A percentile compares a stretch with the other conserved stretches of the same genome.
Evolutionary conservation across 2,888 invertebrate genomes (phyloP).

Genomic region (Mayetiola destructor): DNA sequence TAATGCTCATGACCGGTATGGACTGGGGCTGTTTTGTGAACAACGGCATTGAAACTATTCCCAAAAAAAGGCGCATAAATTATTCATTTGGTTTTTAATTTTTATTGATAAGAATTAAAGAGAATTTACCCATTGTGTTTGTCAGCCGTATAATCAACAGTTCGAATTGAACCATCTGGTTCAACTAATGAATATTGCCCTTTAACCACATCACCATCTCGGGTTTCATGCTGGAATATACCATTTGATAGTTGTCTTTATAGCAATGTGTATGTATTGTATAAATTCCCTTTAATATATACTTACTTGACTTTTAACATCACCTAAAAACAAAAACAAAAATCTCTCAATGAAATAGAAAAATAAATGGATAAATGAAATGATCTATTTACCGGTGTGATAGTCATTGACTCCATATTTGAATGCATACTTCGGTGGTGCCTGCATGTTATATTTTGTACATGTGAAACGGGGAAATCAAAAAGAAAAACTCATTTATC

Average conservation of each 20-base stretch:
- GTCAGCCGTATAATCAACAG: constrained; percentile 7
- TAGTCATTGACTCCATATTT: constrained; percentile 11
- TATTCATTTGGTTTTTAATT: not conserved
- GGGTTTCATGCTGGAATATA: constrained; percentile 48
- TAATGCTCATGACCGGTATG: constrained; percentile 3
- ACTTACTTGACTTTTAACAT: no score
- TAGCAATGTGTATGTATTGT: no score
- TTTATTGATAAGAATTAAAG: not conserved
- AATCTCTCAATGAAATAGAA: no score
- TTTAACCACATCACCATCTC: constrained; percentile 50
- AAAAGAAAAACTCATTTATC: not conserved
- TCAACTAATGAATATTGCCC: constrained; percentile 9
- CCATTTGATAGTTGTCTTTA: constrained; percentile 43
- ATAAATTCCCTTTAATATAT: no score
- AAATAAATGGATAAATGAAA: no score
- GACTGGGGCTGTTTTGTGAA: constrained; percentile 5
- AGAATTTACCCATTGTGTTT: not conserved
- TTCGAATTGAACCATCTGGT: constrained; percentile 5
- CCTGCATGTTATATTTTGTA: no score
- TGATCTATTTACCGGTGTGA: constrained; percentile 1
- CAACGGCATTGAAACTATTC: not conserved
- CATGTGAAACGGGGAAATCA: no score
- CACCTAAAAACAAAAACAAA: no score
- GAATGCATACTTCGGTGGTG: constrained; percentile 10
- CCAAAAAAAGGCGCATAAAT: not conserved